Conservation (phyloP, 2,113 vertebrate species). For the Myxocyprinus asiaticus region DNA sequence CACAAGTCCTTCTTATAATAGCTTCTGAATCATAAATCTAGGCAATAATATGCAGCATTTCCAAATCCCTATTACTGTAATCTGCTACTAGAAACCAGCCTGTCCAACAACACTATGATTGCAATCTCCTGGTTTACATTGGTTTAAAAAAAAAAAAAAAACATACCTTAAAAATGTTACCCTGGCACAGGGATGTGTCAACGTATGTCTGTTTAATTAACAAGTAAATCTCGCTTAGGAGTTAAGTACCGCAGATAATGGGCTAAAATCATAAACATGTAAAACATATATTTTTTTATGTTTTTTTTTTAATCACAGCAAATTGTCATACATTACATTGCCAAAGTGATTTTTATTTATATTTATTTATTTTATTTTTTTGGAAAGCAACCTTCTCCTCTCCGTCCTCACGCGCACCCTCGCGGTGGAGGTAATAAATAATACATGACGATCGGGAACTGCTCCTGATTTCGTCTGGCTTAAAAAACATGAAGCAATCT, state of each 20-base stretch:
- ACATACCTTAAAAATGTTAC: constrained; percentile 27
- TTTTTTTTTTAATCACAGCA: background rate
- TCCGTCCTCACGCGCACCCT: constrained; percentile 41
- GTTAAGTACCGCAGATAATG: too few species aligned
- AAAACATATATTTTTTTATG: background rate
- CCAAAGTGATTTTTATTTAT: background rate
- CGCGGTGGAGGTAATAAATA: constrained; percentile 59
- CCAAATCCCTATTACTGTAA: background rate
- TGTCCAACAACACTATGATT: background rate
- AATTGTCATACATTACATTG: background rate
- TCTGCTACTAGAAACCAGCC: background rate
- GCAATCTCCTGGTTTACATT: background rate
- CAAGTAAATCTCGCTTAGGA: too few species aligned
- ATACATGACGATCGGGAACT: constrained; percentile 63
- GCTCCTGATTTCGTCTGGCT: constrained; percentile 32
- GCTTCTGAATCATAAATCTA: background rate
- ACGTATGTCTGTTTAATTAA: background rate
- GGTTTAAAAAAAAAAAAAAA: too few species aligned
- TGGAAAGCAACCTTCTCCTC: background rate
- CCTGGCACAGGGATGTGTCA: background rate
- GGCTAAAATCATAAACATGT: background rate
- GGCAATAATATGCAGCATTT: background rate
- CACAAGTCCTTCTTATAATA: background rate
- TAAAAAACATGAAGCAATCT: constrained; percentile 65
- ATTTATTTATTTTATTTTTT: constrained; percentile 16